Evolutionary conservation across 2,888 invertebrate species (phyloP), one percentile per base, ranked within the genome.

Genomic region (Prosopocoilus inquinatus): DNA sequence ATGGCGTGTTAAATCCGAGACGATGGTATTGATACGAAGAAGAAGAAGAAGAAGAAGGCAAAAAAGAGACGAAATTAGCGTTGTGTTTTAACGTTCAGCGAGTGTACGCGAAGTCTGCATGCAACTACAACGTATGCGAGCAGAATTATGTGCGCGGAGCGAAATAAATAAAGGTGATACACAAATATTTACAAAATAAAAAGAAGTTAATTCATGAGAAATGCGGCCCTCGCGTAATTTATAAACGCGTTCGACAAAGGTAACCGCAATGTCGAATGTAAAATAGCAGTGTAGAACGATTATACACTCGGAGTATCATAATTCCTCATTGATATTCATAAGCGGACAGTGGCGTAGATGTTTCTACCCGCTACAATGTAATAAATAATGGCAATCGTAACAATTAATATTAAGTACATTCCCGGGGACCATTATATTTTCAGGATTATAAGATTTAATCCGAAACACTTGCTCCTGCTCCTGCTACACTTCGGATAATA

Each of bases 151-250:
- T 66, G 52, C 64, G 59, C 62, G 65, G 68, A 67, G 64, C 57
- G 68, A 65, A 67, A 75, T 75, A 75, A 75, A 74, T 74, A 74
- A 73, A 71, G 65, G 67, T 69, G 69, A 73, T 74, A 73, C 71
- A 73, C 70, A 74, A 74, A 74, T 73, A 73, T 74, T 72, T 70
- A 67, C 67, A 62, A 71, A 72, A 72, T 67, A 71, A 73, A 70
- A 72, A 69, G 63, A 56, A 53, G 43, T 53, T 49, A 53, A 51
- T 69, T 70, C 69, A 70, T 68, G 68, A 68, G 71, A 65, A 69
- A 68, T 63, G 66, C 65, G 68, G 64, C 68, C 64, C 53, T 59
- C 61, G 59, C 58, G 67, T 74, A 72, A 75, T 74, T 74, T 74
- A 75, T 72, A 69, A 69, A 65, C 68, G 61, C 63, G 60, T 59